Percentiles rank a stretch among this genome's conserved stretches.
phyloP scores from a whole-genome alignment of 2,888 invertebrate genomes.

The Orthosia cruda region DNA sequence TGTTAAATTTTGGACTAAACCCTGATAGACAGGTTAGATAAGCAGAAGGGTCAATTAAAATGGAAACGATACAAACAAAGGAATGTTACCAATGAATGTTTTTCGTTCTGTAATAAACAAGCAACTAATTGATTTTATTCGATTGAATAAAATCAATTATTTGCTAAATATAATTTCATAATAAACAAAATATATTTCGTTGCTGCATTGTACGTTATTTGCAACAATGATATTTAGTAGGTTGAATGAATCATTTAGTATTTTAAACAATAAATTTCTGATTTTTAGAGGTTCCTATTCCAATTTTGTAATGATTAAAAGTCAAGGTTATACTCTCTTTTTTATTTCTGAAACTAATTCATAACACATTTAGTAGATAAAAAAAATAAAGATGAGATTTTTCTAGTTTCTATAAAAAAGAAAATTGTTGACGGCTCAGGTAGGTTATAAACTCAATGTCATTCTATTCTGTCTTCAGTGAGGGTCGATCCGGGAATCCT shows the following conservation, averaged over 20 bases:
- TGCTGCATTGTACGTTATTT: not conserved
- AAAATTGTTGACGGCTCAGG: not conserved
- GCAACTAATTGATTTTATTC: constrained; percentile 42
- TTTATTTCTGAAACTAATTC: not conserved
- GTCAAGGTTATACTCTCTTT: constrained; percentile 10
- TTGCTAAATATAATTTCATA: no score
- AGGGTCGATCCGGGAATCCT: constrained; percentile 71
- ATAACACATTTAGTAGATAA: not conserved
- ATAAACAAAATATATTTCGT: not conserved
- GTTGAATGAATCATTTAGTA: not conserved
- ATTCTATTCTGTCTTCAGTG: constrained; percentile 64
- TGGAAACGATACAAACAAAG: not conserved
- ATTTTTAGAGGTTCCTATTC: constrained; percentile 2
- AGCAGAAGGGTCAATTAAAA: not conserved
- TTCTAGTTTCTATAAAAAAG: no score
- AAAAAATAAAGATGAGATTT: no score
- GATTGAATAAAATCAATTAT: not conserved
- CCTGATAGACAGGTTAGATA: no score
- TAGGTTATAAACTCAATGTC: constrained; percentile 1
- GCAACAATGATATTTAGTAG: not conserved
- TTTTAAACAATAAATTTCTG: constrained; percentile 16
- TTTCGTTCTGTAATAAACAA: constrained; percentile 38
- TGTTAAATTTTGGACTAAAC: not conserved
- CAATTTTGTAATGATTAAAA: constrained; percentile 36
- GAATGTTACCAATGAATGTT: constrained; percentile 9